A percentile compares a stretch with the other conserved stretches of the same genome.
Evolutionary conservation across 2,113 vertebrate species (phyloP).

Genomic region (Semnopithecus entellus): DNA sequence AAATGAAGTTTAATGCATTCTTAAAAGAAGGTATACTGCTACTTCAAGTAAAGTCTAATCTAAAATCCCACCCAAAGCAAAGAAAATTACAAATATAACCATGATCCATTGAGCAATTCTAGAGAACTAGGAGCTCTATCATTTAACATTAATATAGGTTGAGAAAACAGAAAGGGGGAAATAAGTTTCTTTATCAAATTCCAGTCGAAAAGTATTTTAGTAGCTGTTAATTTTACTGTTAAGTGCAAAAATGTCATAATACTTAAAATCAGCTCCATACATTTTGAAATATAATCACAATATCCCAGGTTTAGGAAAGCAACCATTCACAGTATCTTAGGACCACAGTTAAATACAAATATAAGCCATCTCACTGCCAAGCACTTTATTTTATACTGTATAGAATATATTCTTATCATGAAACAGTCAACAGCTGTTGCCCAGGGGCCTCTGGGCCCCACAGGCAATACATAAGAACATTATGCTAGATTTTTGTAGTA

Average conservation of each 20-base stretch:
- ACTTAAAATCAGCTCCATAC: not conserved
- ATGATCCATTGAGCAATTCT: not conserved
- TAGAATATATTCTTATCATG: too few relatives aligned
- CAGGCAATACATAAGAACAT: not conserved
- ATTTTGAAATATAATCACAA: not conserved
- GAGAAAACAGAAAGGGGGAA: not conserved
- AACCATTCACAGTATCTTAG: not conserved
- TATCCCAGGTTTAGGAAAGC: not conserved
- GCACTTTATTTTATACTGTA: not conserved
- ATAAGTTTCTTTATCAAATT: not conserved
- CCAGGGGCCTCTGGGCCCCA: fast-evolving
- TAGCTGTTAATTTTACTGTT: not conserved
- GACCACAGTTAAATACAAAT: not conserved
- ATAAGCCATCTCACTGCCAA: not conserved
- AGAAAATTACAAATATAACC: not conserved
- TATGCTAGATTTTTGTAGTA: not conserved
- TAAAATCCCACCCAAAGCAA: not conserved
- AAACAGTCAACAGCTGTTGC: too few relatives aligned
- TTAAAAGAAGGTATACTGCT: not conserved
- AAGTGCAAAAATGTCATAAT: not conserved
- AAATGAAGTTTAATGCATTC: not conserved
- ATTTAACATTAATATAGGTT: not conserved
- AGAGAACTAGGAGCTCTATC: not conserved
- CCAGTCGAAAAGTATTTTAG: not conserved
- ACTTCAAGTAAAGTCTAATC: not conserved